Percentiles rank a stretch among this genome's conserved stretches.
These are phyloP conservation scores for Panthera uncia DNA, from an alignment of 2,113 vertebrate species.

Conservation along the genomic window DNA sequence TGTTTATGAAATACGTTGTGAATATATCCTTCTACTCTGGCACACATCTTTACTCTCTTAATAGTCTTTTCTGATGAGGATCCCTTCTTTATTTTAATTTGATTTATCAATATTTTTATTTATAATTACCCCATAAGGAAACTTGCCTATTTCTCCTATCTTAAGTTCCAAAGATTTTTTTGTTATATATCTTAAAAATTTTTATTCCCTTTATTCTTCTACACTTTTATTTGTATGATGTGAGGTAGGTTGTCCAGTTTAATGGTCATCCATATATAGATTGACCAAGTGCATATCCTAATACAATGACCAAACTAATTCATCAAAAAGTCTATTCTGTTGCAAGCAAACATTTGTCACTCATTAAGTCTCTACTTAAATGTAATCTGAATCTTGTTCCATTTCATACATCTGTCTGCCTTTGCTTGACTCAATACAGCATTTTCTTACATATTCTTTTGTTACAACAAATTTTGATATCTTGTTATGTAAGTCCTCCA, in stretches of 20 bases:
- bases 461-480: not conserved
- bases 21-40: not conserved
- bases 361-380: not conserved
- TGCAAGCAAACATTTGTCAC: not conserved
- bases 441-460: not conserved
- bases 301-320: not conserved
- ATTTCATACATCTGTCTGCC: not conserved
- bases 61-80: not conserved
- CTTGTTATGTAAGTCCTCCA: not conserved
- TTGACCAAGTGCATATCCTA: not conserved
- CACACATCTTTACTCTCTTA: not conserved
- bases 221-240: not conserved
- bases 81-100: not conserved
- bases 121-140: not conserved
- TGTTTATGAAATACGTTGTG: not conserved
- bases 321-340: not conserved
- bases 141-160: not conserved
- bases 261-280: not conserved
- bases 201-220: not conserved
- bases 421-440: not conserved
- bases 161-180: conserved; percentile 8
- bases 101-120: not conserved
- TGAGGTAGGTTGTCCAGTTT: not conserved
- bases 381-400: not conserved
- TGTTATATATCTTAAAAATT: not conserved